Evolutionary conservation across 2,113 vertebrate genomes (phyloP).

Genomic region (Microcebus ravelobensis): DNA sequence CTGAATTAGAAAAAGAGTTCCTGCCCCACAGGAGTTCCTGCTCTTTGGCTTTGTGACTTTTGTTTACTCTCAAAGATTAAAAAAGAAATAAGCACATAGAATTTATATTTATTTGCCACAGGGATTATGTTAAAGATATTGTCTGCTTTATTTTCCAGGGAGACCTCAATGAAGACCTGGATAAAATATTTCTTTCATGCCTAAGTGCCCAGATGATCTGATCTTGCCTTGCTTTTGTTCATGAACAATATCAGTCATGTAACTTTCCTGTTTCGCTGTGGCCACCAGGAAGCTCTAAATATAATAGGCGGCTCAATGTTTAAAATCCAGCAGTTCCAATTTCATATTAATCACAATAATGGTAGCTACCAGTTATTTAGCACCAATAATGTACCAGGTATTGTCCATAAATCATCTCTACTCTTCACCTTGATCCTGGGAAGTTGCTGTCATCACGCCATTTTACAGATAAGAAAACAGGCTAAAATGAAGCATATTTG

Average conservation of each 20-base stretch:
- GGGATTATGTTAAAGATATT: not conserved
- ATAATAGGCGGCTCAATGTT: not conserved
- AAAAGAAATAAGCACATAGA: not conserved
- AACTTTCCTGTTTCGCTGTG: not conserved
- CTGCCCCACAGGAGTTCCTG: not conserved
- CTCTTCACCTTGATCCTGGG: not conserved
- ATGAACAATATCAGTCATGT: not conserved
- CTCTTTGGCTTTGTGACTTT: not conserved
- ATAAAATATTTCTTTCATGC: not conserved
- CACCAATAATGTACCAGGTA: too few species aligned
- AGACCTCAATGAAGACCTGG: not conserved
- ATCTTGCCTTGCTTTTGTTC: not conserved
- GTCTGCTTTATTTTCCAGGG: not conserved
- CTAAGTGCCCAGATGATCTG: not conserved
- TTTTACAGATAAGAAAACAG: not conserved
- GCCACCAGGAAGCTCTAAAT: not conserved
- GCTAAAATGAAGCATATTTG: not conserved
- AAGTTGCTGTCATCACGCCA: not conserved
- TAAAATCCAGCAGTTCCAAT: not conserved
- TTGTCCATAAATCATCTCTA: not conserved
- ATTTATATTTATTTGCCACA: not conserved
- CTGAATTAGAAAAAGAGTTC: not conserved
- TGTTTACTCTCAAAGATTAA: not conserved
- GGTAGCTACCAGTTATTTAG: not conserved
- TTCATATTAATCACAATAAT: not conserved